A percentile compares a stretch with the other conserved stretches of the same genome.
These are phyloP conservation scores for Agonopterix subpropinquella DNA, from an alignment of 2,888 invertebrate genomes.

Conservation along the genomic window DNA sequence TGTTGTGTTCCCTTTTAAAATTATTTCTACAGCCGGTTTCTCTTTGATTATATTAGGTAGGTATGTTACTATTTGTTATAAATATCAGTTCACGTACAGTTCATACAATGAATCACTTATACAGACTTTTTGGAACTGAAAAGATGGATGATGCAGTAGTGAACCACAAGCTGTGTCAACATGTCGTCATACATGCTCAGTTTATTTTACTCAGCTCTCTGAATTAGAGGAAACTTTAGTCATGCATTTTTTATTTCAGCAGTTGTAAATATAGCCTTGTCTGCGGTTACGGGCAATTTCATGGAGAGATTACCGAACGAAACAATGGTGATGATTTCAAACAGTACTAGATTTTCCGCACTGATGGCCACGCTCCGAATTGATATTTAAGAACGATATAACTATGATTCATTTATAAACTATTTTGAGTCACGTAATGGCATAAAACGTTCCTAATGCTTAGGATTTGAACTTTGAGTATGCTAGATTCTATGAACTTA, in stretches of 20 bases:
- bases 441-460: no score
- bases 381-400: slow-evolving; percentile 1
- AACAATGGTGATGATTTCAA: slow-evolving; percentile 38
- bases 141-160: slow-evolving; percentile 12
- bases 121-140: slow-evolving; percentile 18
- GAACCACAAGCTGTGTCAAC: slow-evolving; percentile 20
- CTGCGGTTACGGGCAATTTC: slow-evolving; percentile 38
- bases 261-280: background rate
- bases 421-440: background rate
- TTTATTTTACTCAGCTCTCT: slow-evolving; percentile 9
- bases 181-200: slow-evolving; percentile 5
- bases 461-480: no score
- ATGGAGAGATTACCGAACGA: slow-evolving; percentile 32
- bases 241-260: background rate
- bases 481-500: no score
- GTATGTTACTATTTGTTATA: slow-evolving; percentile 8
- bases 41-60: background rate
- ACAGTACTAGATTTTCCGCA: slow-evolving; percentile 21
- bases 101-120: slow-evolving; percentile 31
- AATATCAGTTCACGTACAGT: slow-evolving; percentile 21
- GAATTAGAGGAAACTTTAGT: slow-evolving; percentile 1
- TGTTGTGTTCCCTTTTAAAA: slow-evolving; percentile 16
- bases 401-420: slow-evolving; percentile 16
- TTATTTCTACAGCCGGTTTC: slow-evolving; percentile 1
- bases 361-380: slow-evolving; percentile 16